Percentiles rank a stretch among this genome's conserved stretches.
Conservation (phyloP, 2,888 invertebrate genomes). For the Coenonympha glycerion region DNA sequence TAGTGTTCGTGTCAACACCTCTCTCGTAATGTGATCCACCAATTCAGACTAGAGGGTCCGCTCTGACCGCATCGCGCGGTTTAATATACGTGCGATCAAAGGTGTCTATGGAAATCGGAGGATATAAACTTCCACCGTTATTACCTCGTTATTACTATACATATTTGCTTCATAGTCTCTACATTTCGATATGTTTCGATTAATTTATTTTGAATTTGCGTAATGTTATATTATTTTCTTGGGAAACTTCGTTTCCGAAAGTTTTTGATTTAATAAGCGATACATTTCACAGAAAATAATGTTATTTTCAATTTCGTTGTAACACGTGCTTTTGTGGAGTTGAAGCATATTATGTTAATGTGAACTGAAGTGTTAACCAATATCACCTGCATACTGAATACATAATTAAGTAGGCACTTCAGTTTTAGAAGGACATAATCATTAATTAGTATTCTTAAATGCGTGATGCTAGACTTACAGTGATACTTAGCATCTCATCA, state of each 20-base stretch:
- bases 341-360: conserved; percentile 1
- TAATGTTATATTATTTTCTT: neutral
- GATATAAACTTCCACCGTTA: conserved; percentile 26
- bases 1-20: conserved; percentile 56
- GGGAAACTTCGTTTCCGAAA: neutral
- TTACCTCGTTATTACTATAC: conserved; percentile 23
- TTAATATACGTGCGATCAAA: conserved; percentile 32
- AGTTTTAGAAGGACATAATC: conserved; percentile 13
- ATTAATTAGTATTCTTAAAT: conserved; percentile 23
- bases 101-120: conserved; percentile 30
- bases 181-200: conserved; percentile 16
- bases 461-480: conserved; percentile 11
- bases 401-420: conserved; percentile 14
- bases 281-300: neutral
- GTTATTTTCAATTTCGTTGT: too few species aligned
- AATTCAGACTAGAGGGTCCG: conserved; percentile 55
- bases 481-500: too few species aligned
- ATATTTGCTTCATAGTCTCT: conserved; percentile 21
- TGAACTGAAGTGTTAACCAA: neutral
- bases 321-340: neutral
- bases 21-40: conserved; percentile 57
- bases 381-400: conserved; percentile 17
- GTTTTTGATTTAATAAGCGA: neutral
- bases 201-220: conserved; percentile 6
- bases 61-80: conserved; percentile 55